phyloP scores from a whole-genome alignment of 2,113 vertebrate species.

The Campylomormyrus tamandua region DNA sequence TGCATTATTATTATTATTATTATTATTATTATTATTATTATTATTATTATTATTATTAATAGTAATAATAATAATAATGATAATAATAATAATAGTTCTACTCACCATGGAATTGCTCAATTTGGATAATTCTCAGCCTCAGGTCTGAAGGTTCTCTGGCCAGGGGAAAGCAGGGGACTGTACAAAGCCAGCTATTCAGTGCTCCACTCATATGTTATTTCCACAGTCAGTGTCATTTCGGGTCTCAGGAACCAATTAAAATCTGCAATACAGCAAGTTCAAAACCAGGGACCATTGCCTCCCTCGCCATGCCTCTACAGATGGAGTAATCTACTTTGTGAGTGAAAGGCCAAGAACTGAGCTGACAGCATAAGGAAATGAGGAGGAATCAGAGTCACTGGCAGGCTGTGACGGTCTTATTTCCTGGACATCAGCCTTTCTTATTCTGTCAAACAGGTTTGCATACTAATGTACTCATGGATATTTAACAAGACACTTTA shows the following conservation, averaged over 20 bases:
- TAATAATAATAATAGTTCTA: not conserved
- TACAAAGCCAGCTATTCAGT: not conserved
- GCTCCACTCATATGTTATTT: not conserved
- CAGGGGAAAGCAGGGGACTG: not conserved
- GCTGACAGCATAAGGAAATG: not conserved
- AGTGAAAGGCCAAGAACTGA: not conserved
- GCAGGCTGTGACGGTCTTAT: not conserved
- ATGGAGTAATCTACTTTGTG: not conserved
- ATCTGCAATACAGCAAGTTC: not conserved
- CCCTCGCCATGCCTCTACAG: not conserved
- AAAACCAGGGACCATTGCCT: not conserved
- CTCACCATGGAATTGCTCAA: not conserved
- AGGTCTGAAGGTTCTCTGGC: not conserved
- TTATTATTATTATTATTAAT: not conserved
- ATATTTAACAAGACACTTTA: not conserved
- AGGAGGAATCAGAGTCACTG: not conserved
- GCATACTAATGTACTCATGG: not conserved
- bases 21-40: not conserved
- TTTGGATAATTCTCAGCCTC: not conserved
- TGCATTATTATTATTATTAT: not conserved
- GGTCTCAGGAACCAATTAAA: constrained; percentile 2
- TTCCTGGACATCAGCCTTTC: not conserved
- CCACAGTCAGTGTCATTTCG: not conserved
- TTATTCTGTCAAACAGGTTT: not conserved
- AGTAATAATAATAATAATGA: not conserved